These are phyloP conservation scores for Aleadryas rufinucha DNA, from an alignment of 2,113 vertebrate genomes.

Conservation along the genomic window DNA sequence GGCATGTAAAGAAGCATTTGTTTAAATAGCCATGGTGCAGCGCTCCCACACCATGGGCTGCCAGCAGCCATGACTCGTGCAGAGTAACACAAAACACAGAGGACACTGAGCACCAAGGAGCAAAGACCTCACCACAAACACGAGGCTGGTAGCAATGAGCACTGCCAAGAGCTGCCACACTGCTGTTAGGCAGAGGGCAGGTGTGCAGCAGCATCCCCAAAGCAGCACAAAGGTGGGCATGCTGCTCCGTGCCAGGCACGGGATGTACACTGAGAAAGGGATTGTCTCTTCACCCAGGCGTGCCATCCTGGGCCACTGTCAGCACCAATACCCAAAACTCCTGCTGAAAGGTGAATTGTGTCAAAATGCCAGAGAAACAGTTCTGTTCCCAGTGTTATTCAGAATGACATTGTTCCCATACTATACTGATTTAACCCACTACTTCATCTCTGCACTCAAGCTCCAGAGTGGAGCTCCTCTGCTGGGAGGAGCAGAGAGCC, in stretches of 20 bases:
- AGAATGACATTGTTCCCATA: neutral
- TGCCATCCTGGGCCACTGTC: neutral
- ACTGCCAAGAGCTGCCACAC: accelerated
- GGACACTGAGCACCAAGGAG: neutral
- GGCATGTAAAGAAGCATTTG: accelerated
- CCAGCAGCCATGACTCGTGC: neutral
- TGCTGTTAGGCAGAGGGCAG: neutral
- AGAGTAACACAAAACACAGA: accelerated
- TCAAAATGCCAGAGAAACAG: neutral
- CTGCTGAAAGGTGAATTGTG: neutral
- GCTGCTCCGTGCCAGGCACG: accelerated
- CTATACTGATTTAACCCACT: neutral
- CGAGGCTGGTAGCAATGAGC: accelerated
- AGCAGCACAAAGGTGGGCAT: accelerated
- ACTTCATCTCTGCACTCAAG: neutral
- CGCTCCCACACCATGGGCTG: accelerated
- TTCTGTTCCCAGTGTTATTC: neutral
- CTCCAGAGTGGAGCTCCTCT: neutral
- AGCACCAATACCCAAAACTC: neutral
- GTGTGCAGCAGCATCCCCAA: neutral
- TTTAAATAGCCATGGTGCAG: neutral
- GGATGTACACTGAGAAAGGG: neutral
- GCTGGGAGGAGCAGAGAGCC: neutral
- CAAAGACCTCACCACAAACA: accelerated
- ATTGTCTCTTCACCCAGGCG: accelerated